phyloP scores from a whole-genome alignment of 2,888 invertebrate genomes.

The Lasioglossum morio region DNA sequence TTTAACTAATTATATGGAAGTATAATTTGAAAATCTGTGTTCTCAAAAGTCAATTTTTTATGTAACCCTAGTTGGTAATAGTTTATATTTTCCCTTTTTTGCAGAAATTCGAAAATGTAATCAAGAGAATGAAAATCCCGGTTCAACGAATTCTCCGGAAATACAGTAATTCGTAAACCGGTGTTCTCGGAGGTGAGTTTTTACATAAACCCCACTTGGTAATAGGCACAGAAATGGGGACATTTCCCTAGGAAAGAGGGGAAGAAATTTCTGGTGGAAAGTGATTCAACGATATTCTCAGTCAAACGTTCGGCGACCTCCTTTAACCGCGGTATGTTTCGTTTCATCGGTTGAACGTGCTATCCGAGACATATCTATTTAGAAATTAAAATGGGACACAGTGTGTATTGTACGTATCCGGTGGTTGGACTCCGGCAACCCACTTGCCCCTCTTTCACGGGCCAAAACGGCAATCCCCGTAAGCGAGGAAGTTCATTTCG shows the following conservation, averaged over 20 bases:
- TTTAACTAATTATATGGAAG: no score
- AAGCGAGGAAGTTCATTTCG: constrained; percentile 66
- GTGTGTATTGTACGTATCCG: constrained; percentile 28
- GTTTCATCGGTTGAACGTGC: constrained; percentile 7
- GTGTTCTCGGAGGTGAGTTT: neutral
- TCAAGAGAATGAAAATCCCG: neutral
- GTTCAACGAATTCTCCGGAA: neutral
- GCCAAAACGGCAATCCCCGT: constrained; percentile 66
- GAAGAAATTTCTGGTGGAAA: constrained; percentile 1
- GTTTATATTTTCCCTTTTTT: neutral
- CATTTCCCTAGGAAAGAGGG: neutral
- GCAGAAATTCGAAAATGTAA: neutral
- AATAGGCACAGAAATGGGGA: neutral
- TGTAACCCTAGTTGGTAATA: no score
- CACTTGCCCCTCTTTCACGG: constrained; percentile 59
- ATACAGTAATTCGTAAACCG: neutral
- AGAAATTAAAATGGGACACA: constrained; percentile 25
- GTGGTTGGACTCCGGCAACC: constrained; percentile 33
- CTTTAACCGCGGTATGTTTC: constrained; percentile 1
- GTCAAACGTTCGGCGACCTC: constrained; percentile 1
- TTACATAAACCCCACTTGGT: neutral
- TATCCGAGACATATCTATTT: constrained; percentile 8
- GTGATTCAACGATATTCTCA: neutral
- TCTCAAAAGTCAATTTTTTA: no score
- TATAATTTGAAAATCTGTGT: no score